Conservation (phyloP, 92 coral and sea anemone species). For the Phenganax subtilis region DNA sequence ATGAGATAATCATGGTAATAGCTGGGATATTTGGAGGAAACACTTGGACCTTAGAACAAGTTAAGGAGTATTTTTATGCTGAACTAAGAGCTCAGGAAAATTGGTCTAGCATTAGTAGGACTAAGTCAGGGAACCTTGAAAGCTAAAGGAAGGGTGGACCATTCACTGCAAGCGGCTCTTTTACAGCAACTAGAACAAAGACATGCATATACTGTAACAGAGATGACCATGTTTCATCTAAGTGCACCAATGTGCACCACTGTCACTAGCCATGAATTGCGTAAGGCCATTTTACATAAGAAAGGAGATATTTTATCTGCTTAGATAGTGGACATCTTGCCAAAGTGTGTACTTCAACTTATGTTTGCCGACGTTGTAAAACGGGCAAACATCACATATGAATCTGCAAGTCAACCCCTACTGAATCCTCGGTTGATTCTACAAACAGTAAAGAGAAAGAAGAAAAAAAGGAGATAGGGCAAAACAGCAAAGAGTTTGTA, state of each 20-base stretch:
- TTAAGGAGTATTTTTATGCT: too few species aligned
- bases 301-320: slow-evolving; percentile 5
- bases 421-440: background rate
- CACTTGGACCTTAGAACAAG: too few species aligned
- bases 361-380: slow-evolving; percentile 8
- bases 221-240: background rate
- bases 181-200: background rate
- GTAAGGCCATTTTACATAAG: background rate
- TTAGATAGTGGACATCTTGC: slow-evolving; percentile 1
- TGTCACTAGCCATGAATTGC: background rate
- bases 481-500: background rate
- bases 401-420: background rate
- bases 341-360: background rate
- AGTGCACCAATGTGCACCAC: background rate
- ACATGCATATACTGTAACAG: background rate
- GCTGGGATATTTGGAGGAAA: background rate
- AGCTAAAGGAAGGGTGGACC: background rate
- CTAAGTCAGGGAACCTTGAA: background rate
- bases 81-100: background rate
- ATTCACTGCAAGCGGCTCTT: background rate
- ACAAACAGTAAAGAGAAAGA: background rate
- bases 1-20: background rate
- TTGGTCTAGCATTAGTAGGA: background rate
- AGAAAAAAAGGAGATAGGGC: background rate
- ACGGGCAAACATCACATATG: slow-evolving; percentile 11